phyloP scores from a whole-genome alignment of 2,113 vertebrate species.

The Procavia capensis region DNA sequence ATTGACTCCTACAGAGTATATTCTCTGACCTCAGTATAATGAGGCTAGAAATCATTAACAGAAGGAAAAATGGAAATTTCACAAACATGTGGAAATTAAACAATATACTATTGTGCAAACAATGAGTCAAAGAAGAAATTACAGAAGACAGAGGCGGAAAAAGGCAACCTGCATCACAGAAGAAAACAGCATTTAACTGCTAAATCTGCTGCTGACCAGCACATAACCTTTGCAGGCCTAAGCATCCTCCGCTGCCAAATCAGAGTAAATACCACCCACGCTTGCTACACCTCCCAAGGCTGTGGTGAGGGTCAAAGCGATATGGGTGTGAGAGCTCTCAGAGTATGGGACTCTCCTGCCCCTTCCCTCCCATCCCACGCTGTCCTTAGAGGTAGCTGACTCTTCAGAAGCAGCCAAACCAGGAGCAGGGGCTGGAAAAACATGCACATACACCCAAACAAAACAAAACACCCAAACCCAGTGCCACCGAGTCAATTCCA shows the following conservation, averaged over 20 bases:
- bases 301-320: not conserved
- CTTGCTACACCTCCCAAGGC: accelerated
- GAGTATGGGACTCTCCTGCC: too few species aligned
- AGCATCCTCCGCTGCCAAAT: not conserved
- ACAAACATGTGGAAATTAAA: not conserved
- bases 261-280: accelerated
- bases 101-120: not conserved
- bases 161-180: not conserved
- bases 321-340: not conserved
- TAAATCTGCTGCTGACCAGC: accelerated
- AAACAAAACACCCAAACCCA: too few species aligned
- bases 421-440: too few species aligned
- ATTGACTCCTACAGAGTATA: not conserved
- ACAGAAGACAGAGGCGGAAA: not conserved
- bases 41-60: not conserved
- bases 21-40: not conserved
- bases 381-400: not conserved
- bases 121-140: not conserved
- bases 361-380: accelerated
- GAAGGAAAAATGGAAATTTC: not conserved
- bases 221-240: not conserved
- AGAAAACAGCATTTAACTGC: not conserved
- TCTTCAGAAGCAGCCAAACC: not conserved
- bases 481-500: too few species aligned
- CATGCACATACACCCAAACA: too few species aligned